These are phyloP conservation scores for Drosophila mulleri DNA, from an alignment of 2,888 invertebrate genomes.

Conservation along the genomic window DNA sequence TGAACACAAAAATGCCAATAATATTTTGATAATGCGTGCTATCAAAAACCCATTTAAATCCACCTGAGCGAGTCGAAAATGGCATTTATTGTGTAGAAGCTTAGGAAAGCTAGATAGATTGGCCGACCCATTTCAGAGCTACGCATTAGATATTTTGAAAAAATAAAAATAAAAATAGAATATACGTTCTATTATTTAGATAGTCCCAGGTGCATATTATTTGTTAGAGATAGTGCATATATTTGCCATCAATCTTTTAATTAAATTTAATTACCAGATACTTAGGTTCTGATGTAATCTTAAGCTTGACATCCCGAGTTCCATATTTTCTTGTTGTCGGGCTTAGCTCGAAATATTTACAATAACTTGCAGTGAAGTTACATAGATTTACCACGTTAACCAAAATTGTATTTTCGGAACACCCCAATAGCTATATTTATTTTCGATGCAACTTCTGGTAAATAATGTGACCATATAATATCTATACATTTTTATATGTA, in stretches of 20 bases:
- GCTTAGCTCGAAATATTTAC: background rate
- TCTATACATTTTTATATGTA: background rate
- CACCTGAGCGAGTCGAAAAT: background rate
- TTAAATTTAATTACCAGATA: background rate
- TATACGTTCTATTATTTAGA: too few species aligned
- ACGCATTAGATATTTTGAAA: background rate
- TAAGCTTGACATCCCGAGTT: background rate
- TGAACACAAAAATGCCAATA: slow-evolving; percentile 21
- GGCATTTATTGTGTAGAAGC: background rate
- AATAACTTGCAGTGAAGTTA: background rate
- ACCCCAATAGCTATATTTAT: background rate
- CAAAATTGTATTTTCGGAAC: too few species aligned
- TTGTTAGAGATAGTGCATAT: background rate
- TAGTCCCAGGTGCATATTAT: background rate
- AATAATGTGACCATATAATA: background rate
- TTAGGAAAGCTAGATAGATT: slow-evolving; percentile 1
- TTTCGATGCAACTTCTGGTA: background rate
- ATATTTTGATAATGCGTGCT: slow-evolving; percentile 23
- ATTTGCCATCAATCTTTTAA: background rate
- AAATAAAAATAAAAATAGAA: too few species aligned
- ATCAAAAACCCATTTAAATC: slow-evolving; percentile 14
- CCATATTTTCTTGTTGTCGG: background rate
- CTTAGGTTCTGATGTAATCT: background rate
- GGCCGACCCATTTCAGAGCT: background rate
- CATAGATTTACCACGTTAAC: too few species aligned